phyloP scores from a whole-genome alignment of 2,797 vertebrate genomes.

The Eospalax fontanierii region DNA sequence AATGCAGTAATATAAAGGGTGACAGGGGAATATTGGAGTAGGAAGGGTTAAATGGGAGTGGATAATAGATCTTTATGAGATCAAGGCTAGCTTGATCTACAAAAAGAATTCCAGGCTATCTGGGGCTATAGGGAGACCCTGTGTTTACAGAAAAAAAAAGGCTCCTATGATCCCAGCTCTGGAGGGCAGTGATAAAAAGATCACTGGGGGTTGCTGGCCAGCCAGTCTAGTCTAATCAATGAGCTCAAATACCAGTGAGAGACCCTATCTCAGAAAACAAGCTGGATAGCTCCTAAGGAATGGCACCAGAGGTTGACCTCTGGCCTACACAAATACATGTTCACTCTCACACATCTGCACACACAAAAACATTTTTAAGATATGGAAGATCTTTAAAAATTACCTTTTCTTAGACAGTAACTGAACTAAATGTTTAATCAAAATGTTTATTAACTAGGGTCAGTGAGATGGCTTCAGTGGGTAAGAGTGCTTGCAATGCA shows the following conservation, averaged over 20 bases:
- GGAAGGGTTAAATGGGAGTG: no score
- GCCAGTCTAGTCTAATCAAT: background rate
- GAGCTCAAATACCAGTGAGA: background rate
- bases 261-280: background rate
- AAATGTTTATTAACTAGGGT: background rate
- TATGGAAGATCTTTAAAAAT: background rate
- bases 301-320: background rate
- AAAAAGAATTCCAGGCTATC: no score
- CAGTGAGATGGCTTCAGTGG: background rate
- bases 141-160: background rate
- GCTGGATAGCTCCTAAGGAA: background rate
- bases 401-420: constrained; percentile 8
- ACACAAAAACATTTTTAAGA: constrained; percentile 1
- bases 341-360: background rate
- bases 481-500: background rate
- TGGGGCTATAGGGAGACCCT: no score
- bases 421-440: background rate
- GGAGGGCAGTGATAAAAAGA: background rate
- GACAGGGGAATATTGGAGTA: no score
- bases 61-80: no score
- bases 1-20: no score
- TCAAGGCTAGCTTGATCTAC: no score
- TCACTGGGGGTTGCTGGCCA: background rate
- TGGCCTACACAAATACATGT: background rate
- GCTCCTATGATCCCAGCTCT: background rate